Percentiles rank a stretch among this genome's conserved stretches.
phyloP scores from a whole-genome alignment of 1,140 invertebrate species.

The Drosophila orosa region DNA sequence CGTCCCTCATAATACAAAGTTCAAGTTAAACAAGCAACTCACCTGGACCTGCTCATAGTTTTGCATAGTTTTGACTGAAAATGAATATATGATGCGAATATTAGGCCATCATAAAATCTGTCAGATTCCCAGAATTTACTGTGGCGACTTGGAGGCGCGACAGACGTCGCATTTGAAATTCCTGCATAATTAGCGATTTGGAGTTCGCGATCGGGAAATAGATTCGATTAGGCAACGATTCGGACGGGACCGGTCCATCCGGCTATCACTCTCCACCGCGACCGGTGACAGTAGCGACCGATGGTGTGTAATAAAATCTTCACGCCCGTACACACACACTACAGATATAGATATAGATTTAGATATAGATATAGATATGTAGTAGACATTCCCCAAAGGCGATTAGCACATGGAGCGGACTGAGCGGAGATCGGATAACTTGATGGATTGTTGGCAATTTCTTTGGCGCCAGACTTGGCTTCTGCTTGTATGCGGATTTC shows the following conservation, averaged over 20 bases:
- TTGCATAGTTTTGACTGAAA: conserved; percentile 35
- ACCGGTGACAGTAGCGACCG: conserved; percentile 61
- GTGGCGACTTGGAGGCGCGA: conserved; percentile 70
- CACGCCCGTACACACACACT: conserved; percentile 34
- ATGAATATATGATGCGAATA: conserved; percentile 50
- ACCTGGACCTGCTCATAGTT: neutral
- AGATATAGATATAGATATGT: conserved; percentile 37
- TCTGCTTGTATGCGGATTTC: conserved; percentile 64
- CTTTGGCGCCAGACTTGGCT: conserved; percentile 73
- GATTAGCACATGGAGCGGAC: conserved; percentile 56
- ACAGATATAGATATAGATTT: conserved; percentile 20
- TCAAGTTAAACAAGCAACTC: neutral
- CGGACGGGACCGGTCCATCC: conserved; percentile 63
- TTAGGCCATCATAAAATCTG: conserved; percentile 59
- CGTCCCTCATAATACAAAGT: neutral
- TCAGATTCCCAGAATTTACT: conserved; percentile 73
- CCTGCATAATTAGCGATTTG: conserved; percentile 70
- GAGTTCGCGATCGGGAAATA: conserved; percentile 61
- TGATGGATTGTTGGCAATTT: conserved; percentile 79
- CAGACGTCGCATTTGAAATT: conserved; percentile 57
- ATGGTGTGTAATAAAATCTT: conserved; percentile 74
- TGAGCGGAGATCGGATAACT: conserved; percentile 31
- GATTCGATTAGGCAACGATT: conserved; percentile 45
- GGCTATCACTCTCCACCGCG: conserved; percentile 27
- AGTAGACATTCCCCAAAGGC: conserved; percentile 25